Conservation (phyloP, 2,888 invertebrate genomes). For the Leptinotarsa tumamoca region DNA sequence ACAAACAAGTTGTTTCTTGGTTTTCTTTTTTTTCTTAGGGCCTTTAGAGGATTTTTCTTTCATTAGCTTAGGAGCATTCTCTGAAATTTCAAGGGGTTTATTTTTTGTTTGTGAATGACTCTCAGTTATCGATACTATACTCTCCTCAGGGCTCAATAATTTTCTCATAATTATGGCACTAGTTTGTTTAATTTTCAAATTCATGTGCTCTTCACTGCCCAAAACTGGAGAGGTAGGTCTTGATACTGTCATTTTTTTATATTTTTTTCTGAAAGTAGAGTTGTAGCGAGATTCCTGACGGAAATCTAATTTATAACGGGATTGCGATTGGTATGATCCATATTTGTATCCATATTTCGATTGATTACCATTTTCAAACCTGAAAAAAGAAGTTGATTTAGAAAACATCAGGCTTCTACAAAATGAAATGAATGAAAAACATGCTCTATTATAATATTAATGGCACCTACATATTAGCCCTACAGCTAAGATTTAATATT, state of each 20-base stretch:
- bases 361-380: not conserved
- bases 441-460: no score
- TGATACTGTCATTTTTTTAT: not conserved
- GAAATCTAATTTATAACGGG: not conserved
- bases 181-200: conserved; percentile 60
- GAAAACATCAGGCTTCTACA: no score
- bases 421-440: no score
- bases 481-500: no score
- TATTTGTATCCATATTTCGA: not conserved
- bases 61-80: not conserved
- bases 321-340: not conserved
- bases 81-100: not conserved
- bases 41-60: conserved; percentile 20
- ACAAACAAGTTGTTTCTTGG: conserved; percentile 31
- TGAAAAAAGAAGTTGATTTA: not conserved
- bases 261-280: not conserved
- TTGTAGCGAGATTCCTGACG: not conserved
- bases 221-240: conserved; percentile 54
- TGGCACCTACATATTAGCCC: no score
- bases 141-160: conserved; percentile 48
- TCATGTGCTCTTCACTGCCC: conserved; percentile 62
- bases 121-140: conserved; percentile 26
- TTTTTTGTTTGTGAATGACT: not conserved
- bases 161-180: conserved; percentile 61
- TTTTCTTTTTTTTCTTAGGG: conserved; percentile 29